A percentile compares a stretch with the other conserved stretches of the same genome.
Evolutionary conservation across 2,113 vertebrate species (phyloP).

Genomic region (Orthonyx spaldingii): DNA sequence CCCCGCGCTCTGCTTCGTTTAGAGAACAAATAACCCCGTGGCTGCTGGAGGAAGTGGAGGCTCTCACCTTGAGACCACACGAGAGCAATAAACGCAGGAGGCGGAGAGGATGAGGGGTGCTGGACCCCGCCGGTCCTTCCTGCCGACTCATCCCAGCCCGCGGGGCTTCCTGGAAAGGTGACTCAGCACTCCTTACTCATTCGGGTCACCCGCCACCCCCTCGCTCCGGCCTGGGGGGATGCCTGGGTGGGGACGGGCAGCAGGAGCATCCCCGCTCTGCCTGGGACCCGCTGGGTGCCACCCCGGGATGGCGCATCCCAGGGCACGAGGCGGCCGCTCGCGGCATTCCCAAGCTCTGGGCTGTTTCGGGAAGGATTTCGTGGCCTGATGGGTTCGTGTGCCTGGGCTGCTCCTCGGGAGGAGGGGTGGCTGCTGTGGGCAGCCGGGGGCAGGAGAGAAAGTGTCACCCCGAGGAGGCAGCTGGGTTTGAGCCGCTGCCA

Average conservation of each 20-base stretch:
- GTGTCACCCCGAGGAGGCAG: neutral
- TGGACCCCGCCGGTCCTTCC: neutral
- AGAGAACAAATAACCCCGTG: accelerated
- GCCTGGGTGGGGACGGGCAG: accelerated
- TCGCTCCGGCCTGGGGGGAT: accelerated
- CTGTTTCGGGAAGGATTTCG: neutral
- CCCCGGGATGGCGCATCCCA: accelerated
- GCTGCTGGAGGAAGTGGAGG: neutral
- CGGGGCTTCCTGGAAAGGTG: slow-evolving; percentile 34
- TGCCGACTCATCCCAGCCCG: slow-evolving; percentile 13
- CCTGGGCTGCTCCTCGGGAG: neutral
- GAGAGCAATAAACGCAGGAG: accelerated
- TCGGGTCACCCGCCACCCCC: neutral
- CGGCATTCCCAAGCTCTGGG: accelerated
- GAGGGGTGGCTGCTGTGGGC: neutral
- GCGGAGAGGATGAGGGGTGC: accelerated
- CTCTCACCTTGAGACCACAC: neutral
- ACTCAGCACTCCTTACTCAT: slow-evolving; percentile 53
- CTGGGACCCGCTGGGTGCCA: accelerated
- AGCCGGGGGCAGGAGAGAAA: neutral
- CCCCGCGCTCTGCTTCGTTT: accelerated
- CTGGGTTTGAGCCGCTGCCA: neutral
- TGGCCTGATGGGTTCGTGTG: accelerated
- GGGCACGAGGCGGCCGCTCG: accelerated
- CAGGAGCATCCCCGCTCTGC: neutral